A percentile compares a stretch with the other conserved stretches of the same genome.
phyloP scores from a whole-genome alignment of 2,797 vertebrate species.

The Odontamblyopus rebecca region DNA sequence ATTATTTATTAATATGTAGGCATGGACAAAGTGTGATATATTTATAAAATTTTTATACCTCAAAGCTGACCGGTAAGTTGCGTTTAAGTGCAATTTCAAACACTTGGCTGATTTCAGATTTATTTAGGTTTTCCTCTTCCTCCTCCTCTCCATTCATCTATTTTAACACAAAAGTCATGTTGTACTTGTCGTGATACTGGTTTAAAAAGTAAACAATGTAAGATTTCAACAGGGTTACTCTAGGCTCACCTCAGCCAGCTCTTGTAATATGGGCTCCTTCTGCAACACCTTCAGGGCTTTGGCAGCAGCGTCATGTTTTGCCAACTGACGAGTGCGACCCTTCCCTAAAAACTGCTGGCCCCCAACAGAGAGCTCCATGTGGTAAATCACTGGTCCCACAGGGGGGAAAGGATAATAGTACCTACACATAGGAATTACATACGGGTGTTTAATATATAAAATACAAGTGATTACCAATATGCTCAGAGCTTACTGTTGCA shows the following conservation, averaged over 20 bases:
- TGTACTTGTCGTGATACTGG: not conserved
- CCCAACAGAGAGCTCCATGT: constrained; percentile 95
- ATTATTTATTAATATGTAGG: not conserved
- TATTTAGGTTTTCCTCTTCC: constrained; percentile 98
- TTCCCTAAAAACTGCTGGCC: constrained; percentile 96
- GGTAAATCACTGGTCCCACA: constrained; percentile 91
- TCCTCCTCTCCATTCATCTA: constrained; percentile 93
- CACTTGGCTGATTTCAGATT: constrained; percentile 99
- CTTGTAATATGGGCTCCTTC: constrained; percentile 90
- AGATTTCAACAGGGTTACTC: constrained; percentile 8
- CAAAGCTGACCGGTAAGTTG: constrained; percentile 98
- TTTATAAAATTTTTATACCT: constrained; percentile 73
- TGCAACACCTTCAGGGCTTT: constrained; percentile 93
- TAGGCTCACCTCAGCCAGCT: constrained; percentile 73
- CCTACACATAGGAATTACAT: constrained; percentile 67
- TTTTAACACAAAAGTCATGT: constrained; percentile 16
- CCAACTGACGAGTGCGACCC: constrained; percentile 92
- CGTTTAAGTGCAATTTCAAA: constrained; percentile 99
- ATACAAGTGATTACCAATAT: not conserved
- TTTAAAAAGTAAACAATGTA: not conserved
- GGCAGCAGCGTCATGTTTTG: constrained; percentile 92
- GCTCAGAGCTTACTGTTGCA: constrained; percentile 74
- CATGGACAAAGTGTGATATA: not conserved
- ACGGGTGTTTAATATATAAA: not conserved
- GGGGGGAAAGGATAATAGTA: constrained; percentile 97